Base-by-base conservation (phyloP, 2,888 invertebrate species). In the Pammene fasciana region DNA sequence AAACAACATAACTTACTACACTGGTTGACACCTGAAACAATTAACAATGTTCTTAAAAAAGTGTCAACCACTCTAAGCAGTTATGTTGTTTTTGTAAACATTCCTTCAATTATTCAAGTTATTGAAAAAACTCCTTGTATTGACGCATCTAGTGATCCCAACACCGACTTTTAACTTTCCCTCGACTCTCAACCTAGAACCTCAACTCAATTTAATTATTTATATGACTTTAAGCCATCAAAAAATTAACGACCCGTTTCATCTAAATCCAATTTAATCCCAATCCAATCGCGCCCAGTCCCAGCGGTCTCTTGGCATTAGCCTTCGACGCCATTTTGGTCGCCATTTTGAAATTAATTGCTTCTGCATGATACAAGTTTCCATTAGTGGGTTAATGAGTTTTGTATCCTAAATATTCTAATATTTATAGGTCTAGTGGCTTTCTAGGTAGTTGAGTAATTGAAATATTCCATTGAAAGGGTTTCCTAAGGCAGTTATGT, bases 271-370 rank as follows among this genome's bases (percentile, higher is more conserved):
- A 57, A 26, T 57, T 57, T 56, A 48, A 38, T 10, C 26, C 13
- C 18, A 57, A 57, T 66, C 56, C 48, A 26, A 18, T 48, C 18
- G 56, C 48, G 10, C 13, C 34, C 38, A 57, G 13, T 64, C 62
- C 68, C 68, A 61, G 34, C 43, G 62, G 68, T 56, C 34, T 13
- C 7, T 11, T 5, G 18, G 52, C 26, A 43, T 50, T 43, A 52
- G 43, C 41, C 62, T 56, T 34, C 55, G 65, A 13, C n/a, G 52
- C 68, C 59, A 68, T 68, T 65, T 68, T 65, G 52, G 65, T 14
- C n/a, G 52, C 68, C 59, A 68, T 68, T 65, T 68, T 65, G 52
- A 45, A 55, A 65, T 64, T 68, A 68, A 68, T 68, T 65, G 65
- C 57, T 43, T 59, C 38, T 68, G 64, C 68, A 59, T 65, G 45